These are phyloP conservation scores for Phoxinus dragarum DNA, from an alignment of 2,797 vertebrate species.

Conservation along the genomic window DNA sequence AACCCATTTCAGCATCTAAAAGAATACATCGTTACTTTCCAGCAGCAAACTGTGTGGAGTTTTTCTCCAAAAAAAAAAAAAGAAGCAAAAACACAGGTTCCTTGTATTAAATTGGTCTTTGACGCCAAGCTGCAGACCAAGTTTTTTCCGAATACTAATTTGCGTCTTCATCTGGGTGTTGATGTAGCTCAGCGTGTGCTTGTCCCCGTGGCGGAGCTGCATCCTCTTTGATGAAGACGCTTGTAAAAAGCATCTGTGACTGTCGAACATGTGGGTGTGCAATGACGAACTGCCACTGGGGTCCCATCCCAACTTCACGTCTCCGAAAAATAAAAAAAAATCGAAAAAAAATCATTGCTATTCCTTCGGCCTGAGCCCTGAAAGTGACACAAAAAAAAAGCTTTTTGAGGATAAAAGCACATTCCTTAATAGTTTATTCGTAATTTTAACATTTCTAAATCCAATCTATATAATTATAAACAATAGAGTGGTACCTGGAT, in stretches of 20 bases:
- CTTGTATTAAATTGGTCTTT: slow-evolving; percentile 5
- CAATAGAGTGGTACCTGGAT: not conserved
- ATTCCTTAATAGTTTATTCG: too few relatives aligned
- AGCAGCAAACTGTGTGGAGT: not conserved
- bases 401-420: not conserved
- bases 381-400: not conserved
- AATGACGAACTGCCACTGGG: slow-evolving; percentile 11
- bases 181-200: slow-evolving; percentile 20
- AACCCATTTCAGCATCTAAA: slow-evolving; percentile 8
- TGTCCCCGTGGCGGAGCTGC: not conserved
- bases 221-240: slow-evolving; percentile 21
- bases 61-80: not conserved
- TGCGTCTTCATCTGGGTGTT: slow-evolving; percentile 1
- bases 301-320: slow-evolving; percentile 6
- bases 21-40: not conserved
- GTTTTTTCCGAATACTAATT: slow-evolving; percentile 13
- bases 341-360: not conserved
- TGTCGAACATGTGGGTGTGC: slow-evolving; percentile 30
- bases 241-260: not conserved
- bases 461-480: not conserved
- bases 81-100: not conserved
- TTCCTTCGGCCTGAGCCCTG: slow-evolving; percentile 19
- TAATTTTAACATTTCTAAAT: not conserved
- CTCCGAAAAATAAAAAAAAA: not conserved
- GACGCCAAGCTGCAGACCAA: not conserved